Percentiles rank a stretch among this genome's conserved stretches.
Conservation (phyloP, 2,797 vertebrate genomes). For the Crocidura indochinensis region DNA sequence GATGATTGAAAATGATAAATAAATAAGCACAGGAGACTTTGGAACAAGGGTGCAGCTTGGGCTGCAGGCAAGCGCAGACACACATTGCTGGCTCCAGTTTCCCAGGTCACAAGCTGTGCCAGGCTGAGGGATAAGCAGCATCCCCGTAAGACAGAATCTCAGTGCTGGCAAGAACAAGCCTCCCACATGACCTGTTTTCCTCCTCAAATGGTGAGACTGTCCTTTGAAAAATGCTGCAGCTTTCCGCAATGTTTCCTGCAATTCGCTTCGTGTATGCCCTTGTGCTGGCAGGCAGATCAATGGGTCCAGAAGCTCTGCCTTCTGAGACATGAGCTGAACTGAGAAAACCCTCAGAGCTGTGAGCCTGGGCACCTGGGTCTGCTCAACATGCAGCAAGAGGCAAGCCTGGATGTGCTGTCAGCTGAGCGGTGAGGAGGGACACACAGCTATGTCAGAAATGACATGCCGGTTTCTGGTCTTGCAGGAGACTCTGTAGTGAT, state of each 20-base stretch:
- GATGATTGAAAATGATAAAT: background rate
- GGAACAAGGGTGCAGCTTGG: rapidly evolving
- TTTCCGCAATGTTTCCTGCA: background rate
- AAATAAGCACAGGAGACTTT: background rate
- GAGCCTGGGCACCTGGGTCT: conserved; percentile 86
- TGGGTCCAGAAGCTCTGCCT: conserved; percentile 83
- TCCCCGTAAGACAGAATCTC: background rate
- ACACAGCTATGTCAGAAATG: conserved; percentile 88
- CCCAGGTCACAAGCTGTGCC: background rate
- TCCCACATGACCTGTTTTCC: background rate
- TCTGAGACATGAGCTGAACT: conserved; percentile 84
- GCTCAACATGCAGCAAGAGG: conserved; percentile 81
- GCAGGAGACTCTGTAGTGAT: conserved; percentile 87
- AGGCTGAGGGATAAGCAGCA: rapidly evolving
- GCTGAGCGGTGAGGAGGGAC: conserved; percentile 87
- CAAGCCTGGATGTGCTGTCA: conserved; percentile 85
- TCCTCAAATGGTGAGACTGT: conserved; percentile 23
- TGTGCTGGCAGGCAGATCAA: conserved; percentile 85
- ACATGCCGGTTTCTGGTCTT: conserved; percentile 88
- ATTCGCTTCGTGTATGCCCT: background rate
- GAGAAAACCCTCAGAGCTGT: conserved; percentile 85
- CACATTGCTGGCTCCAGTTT: rapidly evolving
- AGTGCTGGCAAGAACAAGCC: background rate
- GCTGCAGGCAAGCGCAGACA: background rate
- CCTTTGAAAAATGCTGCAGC: conserved; percentile 64